Percentiles rank a stretch among this genome's conserved stretches.
Conservation (phyloP, 2,888 invertebrate species). For the Mesorhabditis sp. region DNA sequence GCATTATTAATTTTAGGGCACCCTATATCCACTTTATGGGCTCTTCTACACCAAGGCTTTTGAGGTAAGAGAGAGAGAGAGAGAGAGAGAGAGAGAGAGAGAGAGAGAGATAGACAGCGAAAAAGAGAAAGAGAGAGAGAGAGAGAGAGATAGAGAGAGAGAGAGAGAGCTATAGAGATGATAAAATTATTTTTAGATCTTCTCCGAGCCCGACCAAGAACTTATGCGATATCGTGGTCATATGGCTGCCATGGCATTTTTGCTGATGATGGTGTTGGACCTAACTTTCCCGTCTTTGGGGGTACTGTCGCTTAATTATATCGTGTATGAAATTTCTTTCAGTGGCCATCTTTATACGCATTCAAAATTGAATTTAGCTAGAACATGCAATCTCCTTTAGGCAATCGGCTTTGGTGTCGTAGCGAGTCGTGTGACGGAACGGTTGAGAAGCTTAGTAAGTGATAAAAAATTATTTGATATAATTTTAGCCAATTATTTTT, state of each 20-base stretch:
- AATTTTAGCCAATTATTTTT: too few relatives aligned
- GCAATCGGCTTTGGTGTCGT: neutral
- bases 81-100: neutral
- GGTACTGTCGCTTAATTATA: neutral
- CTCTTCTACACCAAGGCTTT: constrained; percentile 1
- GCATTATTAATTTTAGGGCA: neutral
- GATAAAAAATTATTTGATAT: too few relatives aligned
- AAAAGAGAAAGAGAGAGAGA: neutral
- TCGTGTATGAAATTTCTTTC: too few relatives aligned
- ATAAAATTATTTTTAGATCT: constrained; percentile 1
- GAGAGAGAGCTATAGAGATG: neutral
- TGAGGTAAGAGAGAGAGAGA: neutral
- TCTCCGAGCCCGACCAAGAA: constrained; percentile 5
- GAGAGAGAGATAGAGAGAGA: neutral
- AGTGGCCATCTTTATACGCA: neutral
- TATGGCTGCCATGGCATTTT: neutral
- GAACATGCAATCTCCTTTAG: neutral
- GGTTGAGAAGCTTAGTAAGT: neutral
- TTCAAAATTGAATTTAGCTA: neutral
- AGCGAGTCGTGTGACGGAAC: neutral
- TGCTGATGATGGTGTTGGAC: neutral
- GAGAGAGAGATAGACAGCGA: neutral
- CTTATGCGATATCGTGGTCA: neutral
- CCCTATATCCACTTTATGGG: neutral
- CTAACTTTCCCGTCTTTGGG: neutral